Evolutionary conservation across 2,888 invertebrate genomes (phyloP).

Genomic region (Ypsolopha sequella): DNA sequence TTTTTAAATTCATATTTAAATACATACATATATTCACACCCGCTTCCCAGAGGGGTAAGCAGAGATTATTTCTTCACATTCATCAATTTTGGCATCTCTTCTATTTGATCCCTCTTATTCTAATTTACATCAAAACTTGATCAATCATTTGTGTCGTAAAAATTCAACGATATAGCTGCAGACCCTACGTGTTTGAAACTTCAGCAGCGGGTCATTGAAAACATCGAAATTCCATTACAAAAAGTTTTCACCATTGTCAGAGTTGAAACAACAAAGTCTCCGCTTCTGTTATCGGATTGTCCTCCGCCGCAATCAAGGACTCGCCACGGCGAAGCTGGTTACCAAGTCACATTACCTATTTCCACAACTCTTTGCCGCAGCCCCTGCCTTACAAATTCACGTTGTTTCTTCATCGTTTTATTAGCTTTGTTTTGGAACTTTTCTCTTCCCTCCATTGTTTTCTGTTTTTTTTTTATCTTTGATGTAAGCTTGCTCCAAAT

Average conservation of each 20-base stretch:
- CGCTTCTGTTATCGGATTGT: not conserved
- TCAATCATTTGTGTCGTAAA: not conserved
- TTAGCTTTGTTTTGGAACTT: slow-evolving; percentile 49
- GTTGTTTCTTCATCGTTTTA: slow-evolving; percentile 48
- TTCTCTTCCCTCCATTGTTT: slow-evolving; percentile 27
- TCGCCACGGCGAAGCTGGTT: not conserved
- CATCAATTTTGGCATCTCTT: too few relatives aligned
- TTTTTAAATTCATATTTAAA: too few relatives aligned
- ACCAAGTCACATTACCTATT: slow-evolving; percentile 35
- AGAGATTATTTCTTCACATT: too few relatives aligned
- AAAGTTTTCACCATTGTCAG: not conserved
- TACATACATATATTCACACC: too few relatives aligned
- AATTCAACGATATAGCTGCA: not conserved
- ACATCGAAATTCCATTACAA: slow-evolving; percentile 5
- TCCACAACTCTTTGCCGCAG: slow-evolving; percentile 36
- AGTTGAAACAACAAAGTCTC: slow-evolving; percentile 6
- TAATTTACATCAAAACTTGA: not conserved
- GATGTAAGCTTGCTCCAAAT: slow-evolving; percentile 20
- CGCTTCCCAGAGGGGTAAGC: too few relatives aligned
- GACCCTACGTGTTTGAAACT: not conserved
- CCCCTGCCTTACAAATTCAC: slow-evolving; percentile 45
- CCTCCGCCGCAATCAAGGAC: slow-evolving; percentile 5
- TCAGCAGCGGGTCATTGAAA: not conserved
- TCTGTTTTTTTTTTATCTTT: slow-evolving; percentile 39
- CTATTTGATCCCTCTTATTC: not conserved